Percentiles rank a stretch among this genome's conserved stretches.
phyloP scores from a whole-genome alignment of 2,113 vertebrate genomes.

The Ornithorhynchus anatinus region DNA sequence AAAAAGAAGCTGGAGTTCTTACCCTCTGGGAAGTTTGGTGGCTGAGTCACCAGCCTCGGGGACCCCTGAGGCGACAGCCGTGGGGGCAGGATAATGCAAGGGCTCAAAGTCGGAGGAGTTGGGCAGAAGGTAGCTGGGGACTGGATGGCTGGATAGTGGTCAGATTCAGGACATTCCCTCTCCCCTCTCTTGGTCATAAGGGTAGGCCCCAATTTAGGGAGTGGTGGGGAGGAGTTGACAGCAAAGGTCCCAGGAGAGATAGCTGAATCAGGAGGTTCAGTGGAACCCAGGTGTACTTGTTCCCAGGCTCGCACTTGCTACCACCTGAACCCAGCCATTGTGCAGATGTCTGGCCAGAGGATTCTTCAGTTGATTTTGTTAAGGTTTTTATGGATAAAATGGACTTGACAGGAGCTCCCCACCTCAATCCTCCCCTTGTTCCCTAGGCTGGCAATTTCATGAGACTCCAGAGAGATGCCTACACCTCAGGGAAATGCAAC shows the following conservation, averaged over 20 bases:
- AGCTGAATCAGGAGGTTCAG: background rate
- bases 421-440: background rate
- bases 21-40: conserved; percentile 15
- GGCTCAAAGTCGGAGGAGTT: too few relatives aligned
- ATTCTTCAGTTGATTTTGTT: background rate
- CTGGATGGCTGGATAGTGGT: too few relatives aligned
- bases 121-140: background rate
- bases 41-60: conserved; percentile 28
- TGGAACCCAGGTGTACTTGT: background rate
- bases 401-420: background rate
- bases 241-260: background rate
- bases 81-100: too few relatives aligned
- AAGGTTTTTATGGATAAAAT: conserved; percentile 12
- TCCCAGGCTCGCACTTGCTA: background rate
- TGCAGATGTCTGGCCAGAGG: background rate
- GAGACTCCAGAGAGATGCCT: too few relatives aligned
- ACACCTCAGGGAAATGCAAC: too few relatives aligned
- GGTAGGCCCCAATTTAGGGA: too few relatives aligned
- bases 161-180: too few relatives aligned
- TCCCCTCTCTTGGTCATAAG: background rate
- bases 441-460: too few relatives aligned
- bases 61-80: background rate
- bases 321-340: background rate
- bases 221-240: too few relatives aligned
- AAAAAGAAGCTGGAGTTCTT: background rate